Conservation (phyloP, 2,888 invertebrate species). For the Chymomyza caudatula region DNA sequence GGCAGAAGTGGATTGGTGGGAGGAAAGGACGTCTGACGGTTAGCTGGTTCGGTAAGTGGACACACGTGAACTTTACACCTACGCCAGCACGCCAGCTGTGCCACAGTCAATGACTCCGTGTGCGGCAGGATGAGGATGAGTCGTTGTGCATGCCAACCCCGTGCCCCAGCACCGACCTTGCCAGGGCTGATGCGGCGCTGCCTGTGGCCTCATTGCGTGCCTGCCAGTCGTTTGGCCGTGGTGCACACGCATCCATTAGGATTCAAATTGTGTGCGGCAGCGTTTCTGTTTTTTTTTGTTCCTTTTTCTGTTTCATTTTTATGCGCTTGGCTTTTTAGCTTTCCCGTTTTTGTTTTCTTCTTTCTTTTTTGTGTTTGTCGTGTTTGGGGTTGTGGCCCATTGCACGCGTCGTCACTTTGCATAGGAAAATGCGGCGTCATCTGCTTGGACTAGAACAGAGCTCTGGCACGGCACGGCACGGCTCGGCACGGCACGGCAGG, state of each 20-base stretch:
- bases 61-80: constrained; percentile 77
- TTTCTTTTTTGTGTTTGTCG: not conserved
- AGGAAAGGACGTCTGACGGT: not conserved
- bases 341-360: constrained; percentile 20
- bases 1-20: constrained; percentile 3
- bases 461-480: not conserved
- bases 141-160: not conserved
- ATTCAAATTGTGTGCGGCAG: constrained; percentile 63
- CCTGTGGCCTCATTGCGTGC: constrained; percentile 61
- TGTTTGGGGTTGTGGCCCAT: constrained; percentile 11
- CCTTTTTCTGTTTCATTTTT: constrained; percentile 51
- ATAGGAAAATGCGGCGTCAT: constrained; percentile 58
- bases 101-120: constrained; percentile 21
- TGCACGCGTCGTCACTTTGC: constrained; percentile 73
- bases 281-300: constrained; percentile 22
- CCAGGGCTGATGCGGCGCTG: constrained; percentile 28
- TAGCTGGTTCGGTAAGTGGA: constrained; percentile 59
- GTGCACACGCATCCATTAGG: constrained; percentile 71
- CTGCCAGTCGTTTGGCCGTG: constrained; percentile 59
- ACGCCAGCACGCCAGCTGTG: constrained; percentile 68
- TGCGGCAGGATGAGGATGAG: not conserved
- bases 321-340: constrained; percentile 60
- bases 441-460: constrained; percentile 29
- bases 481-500: too few relatives aligned
- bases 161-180: not conserved